A percentile compares a stretch with the other conserved stretches of the same genome.
Conservation (phyloP, 1,140 invertebrate genomes). For the Papilio aristodemus region DNA sequence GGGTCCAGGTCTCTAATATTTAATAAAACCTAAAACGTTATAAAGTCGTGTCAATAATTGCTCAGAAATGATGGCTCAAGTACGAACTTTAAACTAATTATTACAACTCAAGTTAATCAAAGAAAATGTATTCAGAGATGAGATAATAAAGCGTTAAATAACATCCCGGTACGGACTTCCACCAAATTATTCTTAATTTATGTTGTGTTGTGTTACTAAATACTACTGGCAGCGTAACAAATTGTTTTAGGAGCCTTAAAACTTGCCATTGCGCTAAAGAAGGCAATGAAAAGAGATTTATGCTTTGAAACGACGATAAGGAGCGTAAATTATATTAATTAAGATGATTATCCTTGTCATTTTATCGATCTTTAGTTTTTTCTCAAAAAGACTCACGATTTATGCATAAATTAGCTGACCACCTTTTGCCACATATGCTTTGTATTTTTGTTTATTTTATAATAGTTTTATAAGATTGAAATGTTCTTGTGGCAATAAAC, state of each 20-base stretch:
- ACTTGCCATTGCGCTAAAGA: background rate
- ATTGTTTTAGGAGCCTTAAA: background rate
- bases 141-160: background rate
- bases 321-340: background rate
- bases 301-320: conserved; percentile 1
- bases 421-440: no score
- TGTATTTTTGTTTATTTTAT: no score
- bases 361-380: background rate
- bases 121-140: background rate
- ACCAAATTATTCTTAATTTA: conserved; percentile 18
- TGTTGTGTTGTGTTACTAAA: conserved; percentile 10
- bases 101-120: background rate
- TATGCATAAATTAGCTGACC: no score
- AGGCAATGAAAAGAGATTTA: conserved; percentile 13
- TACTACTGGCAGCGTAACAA: background rate
- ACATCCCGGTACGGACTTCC: background rate
- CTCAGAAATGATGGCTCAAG: no score
- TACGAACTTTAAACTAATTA: no score
- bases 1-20: no score
- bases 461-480: no score
- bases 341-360: background rate
- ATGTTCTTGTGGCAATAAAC: no score
- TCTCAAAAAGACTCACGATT: background rate
- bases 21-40: no score
- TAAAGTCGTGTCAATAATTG: no score